A percentile compares a stretch with the other conserved stretches of the same genome.
Conservation (phyloP, 1,140 invertebrate genomes). For the Neodiprion virginianus region DNA sequence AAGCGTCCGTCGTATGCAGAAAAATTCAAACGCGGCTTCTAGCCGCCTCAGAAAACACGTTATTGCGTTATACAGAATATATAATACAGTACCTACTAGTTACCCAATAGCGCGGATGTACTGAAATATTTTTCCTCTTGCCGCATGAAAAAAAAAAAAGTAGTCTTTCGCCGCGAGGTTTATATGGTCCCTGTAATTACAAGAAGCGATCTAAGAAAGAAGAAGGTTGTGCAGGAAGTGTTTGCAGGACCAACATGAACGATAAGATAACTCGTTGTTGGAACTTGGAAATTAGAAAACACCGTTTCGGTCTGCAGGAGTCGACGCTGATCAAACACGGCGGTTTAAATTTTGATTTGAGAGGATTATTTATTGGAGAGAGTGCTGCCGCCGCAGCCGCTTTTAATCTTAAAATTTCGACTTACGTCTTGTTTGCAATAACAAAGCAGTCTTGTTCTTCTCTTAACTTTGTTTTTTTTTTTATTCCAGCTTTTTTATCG, state of each 20-base stretch:
- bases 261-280: background rate
- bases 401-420: too few species aligned
- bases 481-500: too few species aligned
- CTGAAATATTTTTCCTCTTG: too few species aligned
- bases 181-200: background rate
- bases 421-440: too few species aligned
- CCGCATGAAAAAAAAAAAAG: too few species aligned
- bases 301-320: background rate
- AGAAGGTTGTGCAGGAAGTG: background rate
- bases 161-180: background rate
- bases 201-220: background rate
- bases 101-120: too few species aligned
- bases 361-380: too few species aligned
- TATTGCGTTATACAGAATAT: background rate
- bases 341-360: too few species aligned
- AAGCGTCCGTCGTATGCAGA: slow-evolving; percentile 18
- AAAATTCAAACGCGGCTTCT: slow-evolving; percentile 16
- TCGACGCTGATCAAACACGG: background rate
- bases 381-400: too few species aligned
- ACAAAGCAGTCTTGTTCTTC: too few species aligned
- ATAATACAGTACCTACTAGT: too few species aligned
- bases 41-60: background rate
- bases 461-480: too few species aligned
- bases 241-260: background rate
- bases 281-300: background rate